Evolutionary conservation across 2,797 vertebrate species (phyloP).

Genomic region (Esox masquinongy): DNA sequence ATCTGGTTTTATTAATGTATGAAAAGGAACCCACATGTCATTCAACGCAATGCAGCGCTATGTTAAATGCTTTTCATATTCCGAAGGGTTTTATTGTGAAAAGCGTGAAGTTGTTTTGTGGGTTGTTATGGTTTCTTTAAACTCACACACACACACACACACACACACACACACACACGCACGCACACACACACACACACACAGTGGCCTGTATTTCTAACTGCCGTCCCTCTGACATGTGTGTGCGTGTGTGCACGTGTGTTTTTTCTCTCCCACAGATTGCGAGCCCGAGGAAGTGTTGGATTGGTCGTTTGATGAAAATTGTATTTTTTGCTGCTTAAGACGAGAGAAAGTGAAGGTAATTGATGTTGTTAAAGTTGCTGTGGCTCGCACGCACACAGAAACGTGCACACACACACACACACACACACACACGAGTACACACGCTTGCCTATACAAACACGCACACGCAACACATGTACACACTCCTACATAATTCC

Average conservation of each 20-base stretch:
- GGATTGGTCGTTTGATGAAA: conserved; percentile 90
- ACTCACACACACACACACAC: not conserved
- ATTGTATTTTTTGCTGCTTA: conserved; percentile 89
- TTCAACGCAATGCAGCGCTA: not conserved
- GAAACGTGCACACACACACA: not conserved
- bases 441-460: not conserved
- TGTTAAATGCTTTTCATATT: not conserved
- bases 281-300: conserved; percentile 84
- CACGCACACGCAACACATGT: not conserved
- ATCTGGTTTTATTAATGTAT: not conserved
- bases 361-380: conserved; percentile 49
- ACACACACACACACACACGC: no score
- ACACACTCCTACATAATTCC: not conserved
- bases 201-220: not conserved
- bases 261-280: conserved; percentile 68
- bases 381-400: not conserved
- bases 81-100: not conserved
- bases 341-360: conserved; percentile 91
- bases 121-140: not conserved
- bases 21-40: not conserved
- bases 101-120: not conserved
- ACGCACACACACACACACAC: no score
- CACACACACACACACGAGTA: not conserved
- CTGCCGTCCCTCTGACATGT: not conserved
- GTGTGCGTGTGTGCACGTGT: not conserved